Conservation (phyloP, 2,888 invertebrate species). For the Eristalinus aeneus region DNA sequence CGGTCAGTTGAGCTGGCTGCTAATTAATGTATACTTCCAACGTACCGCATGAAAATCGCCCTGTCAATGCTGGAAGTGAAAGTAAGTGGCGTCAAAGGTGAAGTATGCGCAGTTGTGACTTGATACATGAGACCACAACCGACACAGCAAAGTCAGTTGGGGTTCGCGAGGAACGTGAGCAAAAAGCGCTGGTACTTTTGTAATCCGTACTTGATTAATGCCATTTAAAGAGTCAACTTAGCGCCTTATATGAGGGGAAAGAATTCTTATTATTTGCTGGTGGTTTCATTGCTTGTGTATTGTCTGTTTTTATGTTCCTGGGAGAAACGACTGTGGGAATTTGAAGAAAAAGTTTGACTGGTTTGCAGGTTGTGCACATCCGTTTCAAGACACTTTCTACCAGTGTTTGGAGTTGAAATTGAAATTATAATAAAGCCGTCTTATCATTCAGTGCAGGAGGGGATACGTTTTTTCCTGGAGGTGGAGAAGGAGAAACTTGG, state of each 20-base stretch:
- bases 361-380: background rate
- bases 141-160: background rate
- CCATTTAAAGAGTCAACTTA: background rate
- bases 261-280: background rate
- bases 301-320: background rate
- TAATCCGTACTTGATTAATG: slow-evolving; percentile 14
- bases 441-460: too few species aligned
- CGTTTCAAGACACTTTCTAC: background rate
- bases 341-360: background rate
- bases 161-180: background rate
- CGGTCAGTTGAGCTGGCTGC: slow-evolving; percentile 5
- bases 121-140: background rate
- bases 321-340: background rate
- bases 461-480: too few species aligned
- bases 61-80: slow-evolving; percentile 14
- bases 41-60: background rate
- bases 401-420: background rate
- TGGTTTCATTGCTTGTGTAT: background rate
- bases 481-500: too few species aligned
- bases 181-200: background rate
- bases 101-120: background rate
- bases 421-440: background rate
- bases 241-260: background rate
- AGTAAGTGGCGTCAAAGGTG: slow-evolving; percentile 19
- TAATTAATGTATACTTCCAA: background rate